A percentile compares a stretch with the other conserved stretches of the same genome.
phyloP scores from a whole-genome alignment of 2,113 vertebrate genomes.

The Urocitellus parryii region DNA sequence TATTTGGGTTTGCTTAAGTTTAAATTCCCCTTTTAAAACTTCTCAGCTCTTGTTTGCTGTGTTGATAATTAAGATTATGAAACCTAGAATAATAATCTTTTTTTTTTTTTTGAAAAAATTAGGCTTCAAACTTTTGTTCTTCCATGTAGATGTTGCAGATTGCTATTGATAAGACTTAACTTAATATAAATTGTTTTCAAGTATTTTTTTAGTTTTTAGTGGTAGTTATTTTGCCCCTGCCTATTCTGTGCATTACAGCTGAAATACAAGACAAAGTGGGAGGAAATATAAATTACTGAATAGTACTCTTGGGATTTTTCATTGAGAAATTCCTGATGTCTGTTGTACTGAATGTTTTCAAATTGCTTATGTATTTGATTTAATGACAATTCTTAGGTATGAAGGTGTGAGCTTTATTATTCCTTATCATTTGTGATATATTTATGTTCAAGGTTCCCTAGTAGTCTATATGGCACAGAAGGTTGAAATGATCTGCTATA shows the following conservation, averaged over 20 bases:
- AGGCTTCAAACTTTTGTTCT: conserved; percentile 43
- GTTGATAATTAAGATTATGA: conserved; percentile 51
- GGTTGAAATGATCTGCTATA: background rate
- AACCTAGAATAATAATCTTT: conserved; percentile 37
- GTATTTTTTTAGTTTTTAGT: conserved; percentile 61
- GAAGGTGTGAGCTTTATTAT: conserved; percentile 47
- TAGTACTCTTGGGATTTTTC: background rate
- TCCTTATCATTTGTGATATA: background rate
- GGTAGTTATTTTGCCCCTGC: background rate
- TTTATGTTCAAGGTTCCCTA: background rate
- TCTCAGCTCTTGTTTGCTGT: conserved; percentile 56
- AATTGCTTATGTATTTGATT: background rate
- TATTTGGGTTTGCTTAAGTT: conserved; percentile 64
- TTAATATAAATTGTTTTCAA: conserved; percentile 39
- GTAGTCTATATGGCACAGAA: conserved; percentile 41
- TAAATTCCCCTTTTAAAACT: conserved; percentile 50
- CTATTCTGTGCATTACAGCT: conserved; percentile 43
- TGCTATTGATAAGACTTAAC: conserved; percentile 35
- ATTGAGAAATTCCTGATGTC: background rate
- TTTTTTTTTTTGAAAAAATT: background rate
- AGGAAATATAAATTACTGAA: conserved; percentile 47
- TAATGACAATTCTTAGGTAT: conserved; percentile 45
- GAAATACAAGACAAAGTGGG: background rate
- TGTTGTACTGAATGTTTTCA: conserved; percentile 7
- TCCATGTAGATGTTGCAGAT: conserved; percentile 53